Base-by-base conservation (phyloP, 2,888 invertebrate genomes). In the Apotomis turbidana region DNA sequence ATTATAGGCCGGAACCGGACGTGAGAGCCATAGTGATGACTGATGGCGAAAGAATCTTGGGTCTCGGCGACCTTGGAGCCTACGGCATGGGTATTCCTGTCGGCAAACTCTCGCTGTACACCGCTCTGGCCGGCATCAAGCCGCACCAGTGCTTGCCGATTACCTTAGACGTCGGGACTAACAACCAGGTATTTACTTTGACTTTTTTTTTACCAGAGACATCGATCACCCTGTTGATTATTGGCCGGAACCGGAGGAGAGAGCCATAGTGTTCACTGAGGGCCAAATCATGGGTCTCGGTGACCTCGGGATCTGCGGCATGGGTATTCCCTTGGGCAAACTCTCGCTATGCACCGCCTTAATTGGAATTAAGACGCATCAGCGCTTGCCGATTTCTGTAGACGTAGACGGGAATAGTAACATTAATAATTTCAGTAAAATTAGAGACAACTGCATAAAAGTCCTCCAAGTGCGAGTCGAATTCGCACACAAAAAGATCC, bases 81-180 rank as follows among this genome's bases (percentile, higher is more conserved):
- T 97, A 97, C 83, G 99, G 99, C 38, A 98, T 98, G 98, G 99
- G 99, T 73, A 99, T 99, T 80, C 99, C 99, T 0, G 98, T 99
- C 9, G 99, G 99, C 36, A 99, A 99, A 89, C 94, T 99, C 75
- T 96, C 99, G 0, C 94, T 99, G 54, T 99, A 99, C 89, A 99
- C 99, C 0, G 99, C 99, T 0, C 92, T 99, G 76, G 99, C 98
- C 36, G 99, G 98, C n/a, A 98, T 99, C 78, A 97, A 97, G 83
- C 99, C 99, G 0, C 97, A 98, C 84, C 97, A 98, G 86, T 99
- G 99, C 87, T 94, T 99, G 74, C 99, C 99, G 0, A 97, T 99
- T 81, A 95, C 97, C 27, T 94, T 99, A 77, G 99, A 99, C 90
- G 99, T 98, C 6, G 99, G 99, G 38, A 99, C 99, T 59, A 97